Conservation (phyloP, 2,797 vertebrate species). For the Rallus crepitans region DNA sequence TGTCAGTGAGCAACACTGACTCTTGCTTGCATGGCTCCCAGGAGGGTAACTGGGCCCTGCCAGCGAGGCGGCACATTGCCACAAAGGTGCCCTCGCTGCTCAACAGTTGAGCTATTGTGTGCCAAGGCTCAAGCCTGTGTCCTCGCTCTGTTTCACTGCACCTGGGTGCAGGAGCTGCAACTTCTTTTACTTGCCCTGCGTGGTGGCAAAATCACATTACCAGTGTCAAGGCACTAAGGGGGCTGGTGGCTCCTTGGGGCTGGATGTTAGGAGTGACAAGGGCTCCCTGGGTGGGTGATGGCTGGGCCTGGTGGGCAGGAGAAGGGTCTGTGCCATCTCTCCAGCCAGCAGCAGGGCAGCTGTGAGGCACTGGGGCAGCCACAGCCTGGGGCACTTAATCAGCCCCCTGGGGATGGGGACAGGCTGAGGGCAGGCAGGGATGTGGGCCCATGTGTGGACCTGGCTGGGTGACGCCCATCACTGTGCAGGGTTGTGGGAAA, state of each 20-base stretch:
- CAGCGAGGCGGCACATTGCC: not conserved
- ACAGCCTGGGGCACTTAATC: rapidly evolving
- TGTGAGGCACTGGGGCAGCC: rapidly evolving
- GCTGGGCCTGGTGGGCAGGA: no score
- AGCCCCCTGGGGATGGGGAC: rapidly evolving
- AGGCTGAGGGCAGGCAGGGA: no score
- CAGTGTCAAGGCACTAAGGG: not conserved
- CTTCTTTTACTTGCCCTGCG: not conserved
- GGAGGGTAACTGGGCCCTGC: not conserved
- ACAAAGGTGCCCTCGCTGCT: not conserved
- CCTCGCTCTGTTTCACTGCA: not conserved
- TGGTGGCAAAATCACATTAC: not conserved
- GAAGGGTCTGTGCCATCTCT: no score
- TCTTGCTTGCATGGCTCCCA: not conserved
- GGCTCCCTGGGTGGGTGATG: rapidly evolving
- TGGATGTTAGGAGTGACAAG: rapidly evolving
- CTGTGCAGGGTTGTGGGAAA: not conserved
- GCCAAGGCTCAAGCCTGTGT: not conserved
- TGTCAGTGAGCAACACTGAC: not conserved
- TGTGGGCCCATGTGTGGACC: rapidly evolving
- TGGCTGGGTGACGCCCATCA: rapidly evolving
- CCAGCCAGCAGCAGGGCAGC: not conserved
- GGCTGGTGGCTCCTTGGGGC: not conserved
- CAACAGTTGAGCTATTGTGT: not conserved
- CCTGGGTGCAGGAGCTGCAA: not conserved